Percentiles rank a stretch among this genome's conserved stretches.
Conservation (phyloP, 2,888 invertebrate genomes). For the Patella caerulea region DNA sequence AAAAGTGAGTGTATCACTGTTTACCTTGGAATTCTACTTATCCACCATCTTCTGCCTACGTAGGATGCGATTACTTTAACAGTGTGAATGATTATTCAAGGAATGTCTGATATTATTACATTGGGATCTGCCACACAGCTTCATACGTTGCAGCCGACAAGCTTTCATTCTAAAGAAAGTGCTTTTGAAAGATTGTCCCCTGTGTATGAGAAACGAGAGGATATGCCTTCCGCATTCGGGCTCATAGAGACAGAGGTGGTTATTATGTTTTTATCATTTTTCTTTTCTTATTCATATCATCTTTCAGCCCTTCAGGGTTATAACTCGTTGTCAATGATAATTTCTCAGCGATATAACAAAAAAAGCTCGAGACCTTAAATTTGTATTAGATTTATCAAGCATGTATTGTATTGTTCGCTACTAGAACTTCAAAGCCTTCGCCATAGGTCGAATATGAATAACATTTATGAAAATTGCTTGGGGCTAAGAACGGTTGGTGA, state of each 20-base stretch:
- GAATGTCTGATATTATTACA: constrained; percentile 22
- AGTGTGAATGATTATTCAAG: constrained; percentile 14
- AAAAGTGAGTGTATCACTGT: neutral
- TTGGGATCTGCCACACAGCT: constrained; percentile 16
- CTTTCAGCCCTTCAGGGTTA: neutral
- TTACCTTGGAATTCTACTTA: constrained; percentile 13
- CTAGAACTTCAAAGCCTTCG: constrained; percentile 15
- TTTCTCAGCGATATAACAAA: neutral
- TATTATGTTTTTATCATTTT: constrained; percentile 12
- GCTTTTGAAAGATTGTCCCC: constrained; percentile 38
- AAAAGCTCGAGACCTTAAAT: constrained; percentile 1
- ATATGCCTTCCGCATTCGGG: constrained; percentile 50
- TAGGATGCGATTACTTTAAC: constrained; percentile 12
- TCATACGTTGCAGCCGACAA: constrained; percentile 17
- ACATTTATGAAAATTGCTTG: constrained; percentile 15
- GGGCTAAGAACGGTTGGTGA: constrained; percentile 19
- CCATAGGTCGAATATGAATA: constrained; percentile 19
- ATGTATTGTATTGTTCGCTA: constrained; percentile 13
- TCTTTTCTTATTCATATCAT: neutral
- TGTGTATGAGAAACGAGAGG: constrained; percentile 40
- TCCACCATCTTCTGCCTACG: constrained; percentile 3
- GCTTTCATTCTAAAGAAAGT: constrained; percentile 20
- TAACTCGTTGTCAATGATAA: constrained; percentile 6
- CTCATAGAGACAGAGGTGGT: constrained; percentile 39
- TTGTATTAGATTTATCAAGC: constrained; percentile 17